Conservation (phyloP, 2,113 vertebrate species). For the Oreochromis aureus region DNA sequence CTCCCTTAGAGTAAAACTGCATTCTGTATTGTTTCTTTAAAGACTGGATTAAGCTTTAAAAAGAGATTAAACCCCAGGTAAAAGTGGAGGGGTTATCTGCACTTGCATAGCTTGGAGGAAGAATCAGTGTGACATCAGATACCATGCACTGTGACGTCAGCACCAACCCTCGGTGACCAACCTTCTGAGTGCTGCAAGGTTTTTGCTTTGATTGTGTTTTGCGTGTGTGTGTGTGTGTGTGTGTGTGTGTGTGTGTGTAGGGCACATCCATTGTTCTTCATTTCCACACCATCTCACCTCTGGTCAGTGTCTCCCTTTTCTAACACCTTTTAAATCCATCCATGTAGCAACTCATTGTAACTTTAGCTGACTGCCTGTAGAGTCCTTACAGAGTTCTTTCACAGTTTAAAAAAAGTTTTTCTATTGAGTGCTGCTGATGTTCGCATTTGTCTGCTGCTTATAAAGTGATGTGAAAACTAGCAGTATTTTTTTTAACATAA, state of each 20-base stretch:
- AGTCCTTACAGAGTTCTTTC: neutral
- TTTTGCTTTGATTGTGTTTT: constrained; percentile 6
- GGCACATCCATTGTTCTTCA: constrained; percentile 48
- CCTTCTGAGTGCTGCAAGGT: neutral
- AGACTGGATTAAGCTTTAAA: neutral
- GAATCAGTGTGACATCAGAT: constrained; percentile 14
- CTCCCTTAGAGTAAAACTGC: neutral
- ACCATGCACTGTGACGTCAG: constrained; percentile 30
- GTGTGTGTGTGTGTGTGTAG: neutral
- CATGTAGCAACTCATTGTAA: neutral
- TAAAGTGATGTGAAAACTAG: neutral
- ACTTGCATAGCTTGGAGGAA: neutral
- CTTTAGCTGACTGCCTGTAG: neutral
- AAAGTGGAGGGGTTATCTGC: neutral
- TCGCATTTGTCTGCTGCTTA: neutral
- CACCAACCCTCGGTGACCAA: neutral
- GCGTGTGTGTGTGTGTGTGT: accelerated
- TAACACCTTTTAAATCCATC: neutral
- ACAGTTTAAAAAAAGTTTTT: neutral
- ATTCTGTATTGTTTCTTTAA: neutral
- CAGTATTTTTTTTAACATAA: neutral
- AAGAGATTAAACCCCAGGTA: neutral
- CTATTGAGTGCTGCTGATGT: neutral
- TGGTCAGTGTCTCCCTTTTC: neutral
- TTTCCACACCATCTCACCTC: constrained; percentile 1